Evolutionary conservation across 2,888 invertebrate genomes (phyloP).

Genomic region (Eilema depressum): DNA sequence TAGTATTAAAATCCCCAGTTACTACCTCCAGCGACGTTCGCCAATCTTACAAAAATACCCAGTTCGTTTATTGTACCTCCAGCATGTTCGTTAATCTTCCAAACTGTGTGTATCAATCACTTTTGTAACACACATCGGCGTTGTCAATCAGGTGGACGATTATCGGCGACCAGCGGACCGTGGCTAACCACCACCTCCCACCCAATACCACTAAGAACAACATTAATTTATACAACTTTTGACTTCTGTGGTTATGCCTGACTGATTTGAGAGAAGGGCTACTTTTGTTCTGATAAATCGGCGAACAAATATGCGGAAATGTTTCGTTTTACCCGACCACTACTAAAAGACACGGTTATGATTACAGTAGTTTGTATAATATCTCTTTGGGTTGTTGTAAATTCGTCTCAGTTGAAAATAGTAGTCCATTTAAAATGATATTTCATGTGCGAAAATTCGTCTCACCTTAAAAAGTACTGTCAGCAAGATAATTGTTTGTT

Average conservation of each 20-base stretch:
- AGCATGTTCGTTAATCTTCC: slow-evolving; percentile 13
- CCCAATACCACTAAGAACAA: slow-evolving; percentile 61
- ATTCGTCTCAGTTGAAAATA: no score
- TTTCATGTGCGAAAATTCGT: no score
- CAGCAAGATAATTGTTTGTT: no score
- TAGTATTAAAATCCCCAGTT: no score
- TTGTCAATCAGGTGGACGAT: slow-evolving; percentile 79
- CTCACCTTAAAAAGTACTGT: no score
- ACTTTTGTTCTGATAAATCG: neutral
- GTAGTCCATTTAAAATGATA: no score
- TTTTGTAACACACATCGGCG: slow-evolving; percentile 52
- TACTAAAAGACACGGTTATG: neutral
- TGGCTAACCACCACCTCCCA: slow-evolving; percentile 69
- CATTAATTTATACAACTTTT: slow-evolving; percentile 35
- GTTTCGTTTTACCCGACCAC: neutral
- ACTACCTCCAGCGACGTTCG: neutral
- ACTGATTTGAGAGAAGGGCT: slow-evolving; percentile 12
- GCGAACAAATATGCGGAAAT: neutral
- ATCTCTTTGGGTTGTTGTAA: no score
- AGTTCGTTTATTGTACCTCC: no score
- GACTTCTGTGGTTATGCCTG: slow-evolving; percentile 38
- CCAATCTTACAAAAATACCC: no score
- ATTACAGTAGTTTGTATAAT: neutral
- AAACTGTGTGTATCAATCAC: slow-evolving; percentile 22
- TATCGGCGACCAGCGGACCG: slow-evolving; percentile 73